These are phyloP conservation scores for Pycnonotus jocosus DNA, from an alignment of 2,113 vertebrate species.

Conservation along the genomic window DNA sequence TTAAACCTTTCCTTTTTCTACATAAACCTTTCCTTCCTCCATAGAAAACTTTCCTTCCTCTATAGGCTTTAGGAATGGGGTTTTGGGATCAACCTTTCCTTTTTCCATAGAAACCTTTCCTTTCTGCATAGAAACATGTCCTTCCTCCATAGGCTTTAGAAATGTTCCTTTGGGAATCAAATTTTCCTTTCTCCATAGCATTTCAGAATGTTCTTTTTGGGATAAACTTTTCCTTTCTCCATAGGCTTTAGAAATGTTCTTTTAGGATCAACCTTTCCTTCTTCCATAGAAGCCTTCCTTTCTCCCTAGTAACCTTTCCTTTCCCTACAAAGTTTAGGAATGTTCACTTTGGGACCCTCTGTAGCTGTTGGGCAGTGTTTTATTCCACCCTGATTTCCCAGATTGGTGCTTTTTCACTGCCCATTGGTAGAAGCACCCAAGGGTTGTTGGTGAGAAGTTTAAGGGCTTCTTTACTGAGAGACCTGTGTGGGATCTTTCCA, in stretches of 20 bases:
- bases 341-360: not conserved
- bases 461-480: not conserved
- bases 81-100: not conserved
- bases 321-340: not conserved
- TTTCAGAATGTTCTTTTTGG: too few species aligned
- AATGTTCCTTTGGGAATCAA: not conserved
- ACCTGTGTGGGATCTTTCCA: not conserved
- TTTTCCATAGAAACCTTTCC: not conserved
- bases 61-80: too few species aligned
- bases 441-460: not conserved
- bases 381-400: not conserved
- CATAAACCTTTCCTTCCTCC: not conserved
- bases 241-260: not conserved
- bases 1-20: not conserved
- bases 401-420: fast-evolving
- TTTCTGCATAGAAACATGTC: fast-evolving
- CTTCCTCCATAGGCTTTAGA: too few species aligned
- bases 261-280: too few species aligned
- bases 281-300: not conserved
- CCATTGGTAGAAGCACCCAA: not conserved
- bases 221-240: too few species aligned
- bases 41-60: not conserved
- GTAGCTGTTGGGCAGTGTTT: not conserved
- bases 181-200: not conserved
- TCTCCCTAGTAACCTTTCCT: not conserved